A percentile compares a stretch with the other conserved stretches of the same genome.
Evolutionary conservation across 2,888 invertebrate species (phyloP).

Genomic region (Oegoconia quadripuncta): DNA sequence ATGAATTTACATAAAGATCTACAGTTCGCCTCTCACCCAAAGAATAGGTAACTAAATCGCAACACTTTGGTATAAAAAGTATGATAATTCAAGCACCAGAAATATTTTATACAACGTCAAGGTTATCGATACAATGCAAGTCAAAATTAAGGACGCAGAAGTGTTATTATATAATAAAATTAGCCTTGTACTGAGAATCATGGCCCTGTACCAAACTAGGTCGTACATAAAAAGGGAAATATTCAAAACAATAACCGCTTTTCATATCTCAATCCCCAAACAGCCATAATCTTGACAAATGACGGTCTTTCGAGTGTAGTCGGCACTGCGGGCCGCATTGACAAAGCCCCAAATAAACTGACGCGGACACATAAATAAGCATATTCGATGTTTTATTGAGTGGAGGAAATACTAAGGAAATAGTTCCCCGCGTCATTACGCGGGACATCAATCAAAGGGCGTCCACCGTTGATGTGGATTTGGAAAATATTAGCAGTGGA

Average conservation of each 20-base stretch:
- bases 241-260: slow-evolving; percentile 75
- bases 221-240: slow-evolving; percentile 52
- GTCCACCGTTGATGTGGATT: slow-evolving; percentile 44
- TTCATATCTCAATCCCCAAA: slow-evolving; percentile 71
- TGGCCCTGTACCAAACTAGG: slow-evolving; percentile 27
- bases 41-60: not conserved
- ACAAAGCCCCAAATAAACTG: slow-evolving; percentile 74
- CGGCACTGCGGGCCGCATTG: slow-evolving; percentile 64
- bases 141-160: not conserved
- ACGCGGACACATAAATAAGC: slow-evolving; percentile 72
- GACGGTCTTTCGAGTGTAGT: slow-evolving; percentile 69
- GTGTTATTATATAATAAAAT: slow-evolving; percentile 18
- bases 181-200: slow-evolving; percentile 28
- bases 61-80: too few relatives aligned
- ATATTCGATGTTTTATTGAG: slow-evolving; percentile 77
- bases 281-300: slow-evolving; percentile 76
- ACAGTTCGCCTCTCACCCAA: not conserved
- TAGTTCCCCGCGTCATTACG: slow-evolving; percentile 75
- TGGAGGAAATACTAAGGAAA: slow-evolving; percentile 76
- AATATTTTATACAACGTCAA: too few relatives aligned
- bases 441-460: slow-evolving; percentile 70
- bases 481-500: slow-evolving; percentile 35
- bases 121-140: too few relatives aligned
- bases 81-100: too few relatives aligned
- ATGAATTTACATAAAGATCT: too few relatives aligned